These are phyloP conservation scores for Ditylenchus weischeri DNA, from an alignment of 2,888 invertebrate species.

Conservation along the genomic window DNA sequence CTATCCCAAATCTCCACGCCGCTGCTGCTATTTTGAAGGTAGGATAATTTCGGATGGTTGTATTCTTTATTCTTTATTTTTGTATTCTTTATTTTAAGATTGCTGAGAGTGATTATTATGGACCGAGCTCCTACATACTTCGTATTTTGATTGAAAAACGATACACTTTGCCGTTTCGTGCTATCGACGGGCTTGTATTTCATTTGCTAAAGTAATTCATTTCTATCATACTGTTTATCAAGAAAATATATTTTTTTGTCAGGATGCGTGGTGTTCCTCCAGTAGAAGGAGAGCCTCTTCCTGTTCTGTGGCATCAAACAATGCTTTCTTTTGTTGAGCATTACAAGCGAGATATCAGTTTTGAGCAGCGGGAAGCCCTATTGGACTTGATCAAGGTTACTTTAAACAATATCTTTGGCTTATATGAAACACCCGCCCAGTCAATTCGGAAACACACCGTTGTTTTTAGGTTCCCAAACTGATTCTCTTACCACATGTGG, in stretches of 20 bases:
- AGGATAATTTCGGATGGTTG: not conserved
- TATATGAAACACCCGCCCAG: too few relatives aligned
- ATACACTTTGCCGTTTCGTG: conserved; percentile 90
- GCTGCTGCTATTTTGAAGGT: conserved; percentile 75
- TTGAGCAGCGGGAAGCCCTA: conserved; percentile 84
- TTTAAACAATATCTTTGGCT: not conserved
- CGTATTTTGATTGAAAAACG: conserved; percentile 91
- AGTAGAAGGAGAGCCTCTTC: conserved; percentile 75
- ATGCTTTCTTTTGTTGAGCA: conserved; percentile 87
- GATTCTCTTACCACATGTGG: too few relatives aligned
- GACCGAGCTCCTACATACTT: conserved; percentile 90
- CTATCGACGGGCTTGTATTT: conserved; percentile 87
- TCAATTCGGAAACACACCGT: too few relatives aligned
- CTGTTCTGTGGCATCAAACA: conserved; percentile 95
- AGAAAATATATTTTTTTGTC: not conserved
- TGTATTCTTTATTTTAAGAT: conserved; percentile 73
- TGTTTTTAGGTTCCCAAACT: too few relatives aligned
- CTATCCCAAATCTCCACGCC: conserved; percentile 89
- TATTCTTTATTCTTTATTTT: conserved; percentile 3
- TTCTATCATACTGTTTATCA: conserved; percentile 1
- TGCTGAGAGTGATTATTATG: conserved; percentile 94
- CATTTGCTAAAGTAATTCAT: conserved; percentile 78
- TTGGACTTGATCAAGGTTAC: conserved; percentile 71
- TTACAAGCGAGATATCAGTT: conserved; percentile 88
- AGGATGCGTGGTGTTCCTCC: conserved; percentile 17